Evolutionary conservation across 1,140 invertebrate species (phyloP).

Genomic region (Lepidurus packardi): DNA sequence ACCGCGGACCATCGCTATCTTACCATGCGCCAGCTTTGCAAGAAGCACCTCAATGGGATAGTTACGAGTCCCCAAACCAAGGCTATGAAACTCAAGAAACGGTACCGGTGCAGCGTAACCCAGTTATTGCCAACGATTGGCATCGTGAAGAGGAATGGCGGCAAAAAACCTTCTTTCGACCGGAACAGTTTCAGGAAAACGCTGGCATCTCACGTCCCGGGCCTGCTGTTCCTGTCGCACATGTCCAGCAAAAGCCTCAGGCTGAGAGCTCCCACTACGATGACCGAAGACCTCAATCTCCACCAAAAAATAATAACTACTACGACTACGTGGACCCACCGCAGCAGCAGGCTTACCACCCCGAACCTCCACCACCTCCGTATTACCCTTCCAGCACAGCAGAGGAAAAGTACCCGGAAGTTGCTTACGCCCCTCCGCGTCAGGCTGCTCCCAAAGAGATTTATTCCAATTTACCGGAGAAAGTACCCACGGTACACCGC

Average conservation of each 20-base stretch:
- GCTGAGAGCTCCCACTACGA: background rate
- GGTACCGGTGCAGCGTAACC: background rate
- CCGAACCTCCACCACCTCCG: background rate
- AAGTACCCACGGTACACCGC: background rate
- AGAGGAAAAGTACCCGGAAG: background rate
- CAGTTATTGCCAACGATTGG: background rate
- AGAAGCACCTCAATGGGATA: background rate
- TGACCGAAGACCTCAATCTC: background rate
- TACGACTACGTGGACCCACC: background rate
- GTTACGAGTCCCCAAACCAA: background rate
- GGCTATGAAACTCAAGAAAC: background rate
- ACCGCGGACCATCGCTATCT: background rate
- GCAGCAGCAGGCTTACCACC: background rate
- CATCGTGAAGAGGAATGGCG: background rate
- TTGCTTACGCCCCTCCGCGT: background rate
- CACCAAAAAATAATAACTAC: background rate
- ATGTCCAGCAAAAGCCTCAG: background rate
- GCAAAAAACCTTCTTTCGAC: conserved; percentile 15
- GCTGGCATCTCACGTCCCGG: background rate
- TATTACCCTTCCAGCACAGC: background rate
- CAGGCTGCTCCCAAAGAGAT: background rate
- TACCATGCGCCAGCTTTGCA: background rate
- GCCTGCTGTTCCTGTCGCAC: background rate
- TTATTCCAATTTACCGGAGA: background rate
- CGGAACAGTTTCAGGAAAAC: conserved; percentile 8